Evolutionary conservation across 2,888 invertebrate species (phyloP).

Genomic region (Callyntrura sp.): DNA sequence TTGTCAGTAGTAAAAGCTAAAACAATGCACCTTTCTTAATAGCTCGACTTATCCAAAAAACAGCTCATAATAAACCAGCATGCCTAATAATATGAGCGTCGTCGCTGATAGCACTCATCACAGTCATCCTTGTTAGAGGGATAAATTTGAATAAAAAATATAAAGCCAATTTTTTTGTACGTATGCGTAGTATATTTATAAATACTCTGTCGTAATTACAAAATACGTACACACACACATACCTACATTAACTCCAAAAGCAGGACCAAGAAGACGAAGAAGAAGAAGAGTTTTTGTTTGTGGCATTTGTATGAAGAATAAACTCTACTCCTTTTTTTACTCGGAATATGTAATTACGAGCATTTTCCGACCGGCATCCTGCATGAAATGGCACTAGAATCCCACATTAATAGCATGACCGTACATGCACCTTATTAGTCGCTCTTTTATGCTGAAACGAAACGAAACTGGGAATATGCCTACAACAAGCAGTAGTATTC

Average conservation of each 20-base stretch:
- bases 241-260: neutral
- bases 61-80: conserved; percentile 45
- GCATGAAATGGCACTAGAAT: conserved; percentile 71
- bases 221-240: conserved; percentile 58
- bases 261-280: neutral
- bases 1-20: neutral
- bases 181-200: neutral
- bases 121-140: conserved; percentile 9
- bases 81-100: conserved; percentile 32
- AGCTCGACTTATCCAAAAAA: conserved; percentile 16
- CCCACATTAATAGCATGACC: conserved; percentile 71
- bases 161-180: conserved; percentile 42
- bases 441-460: conserved; percentile 40
- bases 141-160: conserved; percentile 56
- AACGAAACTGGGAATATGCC: neutral
- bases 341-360: conserved; percentile 62
- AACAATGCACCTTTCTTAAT: conserved; percentile 26
- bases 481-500: neutral
- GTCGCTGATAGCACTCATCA: conserved; percentile 33
- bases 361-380: conserved; percentile 74
- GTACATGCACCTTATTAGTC: conserved; percentile 66
- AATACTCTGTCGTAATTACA: conserved; percentile 60
- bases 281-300: neutral
- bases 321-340: conserved; percentile 23
- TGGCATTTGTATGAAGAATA: neutral